A percentile compares a stretch with the other conserved stretches of the same genome.
Evolutionary conservation across 2,888 invertebrate genomes (phyloP).

Genomic region (Galeopsomyia nigrocyanea): DNA sequence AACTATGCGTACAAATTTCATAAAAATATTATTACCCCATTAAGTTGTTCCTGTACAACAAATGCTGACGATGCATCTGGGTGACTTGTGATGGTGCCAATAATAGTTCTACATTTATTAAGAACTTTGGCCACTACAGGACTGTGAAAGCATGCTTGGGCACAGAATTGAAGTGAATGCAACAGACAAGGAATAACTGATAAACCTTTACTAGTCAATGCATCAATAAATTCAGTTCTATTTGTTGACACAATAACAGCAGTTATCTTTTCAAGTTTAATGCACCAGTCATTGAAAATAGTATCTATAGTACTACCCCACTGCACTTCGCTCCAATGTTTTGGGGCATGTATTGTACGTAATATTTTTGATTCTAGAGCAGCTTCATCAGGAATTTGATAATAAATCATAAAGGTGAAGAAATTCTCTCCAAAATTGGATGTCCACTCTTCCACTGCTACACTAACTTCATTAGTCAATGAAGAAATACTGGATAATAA

Average conservation of each 20-base stretch:
- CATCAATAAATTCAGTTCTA: slow-evolving; percentile 60
- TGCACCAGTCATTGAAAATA: slow-evolving; percentile 67
- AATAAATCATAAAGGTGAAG: slow-evolving; percentile 68
- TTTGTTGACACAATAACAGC: slow-evolving; percentile 67
- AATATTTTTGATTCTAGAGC: slow-evolving; percentile 67
- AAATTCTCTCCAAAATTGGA: slow-evolving; percentile 65
- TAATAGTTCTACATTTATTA: slow-evolving; percentile 65
- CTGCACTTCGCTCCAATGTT: slow-evolving; percentile 63
- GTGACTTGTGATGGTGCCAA: slow-evolving; percentile 65
- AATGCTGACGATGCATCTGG: slow-evolving; percentile 61
- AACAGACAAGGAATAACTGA: slow-evolving; percentile 69
- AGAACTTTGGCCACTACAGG: slow-evolving; percentile 64
- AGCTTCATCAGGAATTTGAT: slow-evolving; percentile 65
- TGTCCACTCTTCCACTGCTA: slow-evolving; percentile 69
- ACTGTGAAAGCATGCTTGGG: slow-evolving; percentile 67
- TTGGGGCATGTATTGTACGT: slow-evolving; percentile 67
- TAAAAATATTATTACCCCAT: slow-evolving; percentile 55
- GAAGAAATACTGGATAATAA: slow-evolving; percentile 60
- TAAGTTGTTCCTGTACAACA: slow-evolving; percentile 65
- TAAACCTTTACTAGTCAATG: slow-evolving; percentile 62
- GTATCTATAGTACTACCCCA: slow-evolving; percentile 66
- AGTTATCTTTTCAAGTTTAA: slow-evolving; percentile 66
- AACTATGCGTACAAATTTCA: neutral
- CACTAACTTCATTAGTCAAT: slow-evolving; percentile 62
- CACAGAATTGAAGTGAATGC: slow-evolving; percentile 67